These are phyloP conservation scores for Phytoseiulus persimilis DNA, from an alignment of 2,888 invertebrate genomes.

Conservation along the genomic window DNA sequence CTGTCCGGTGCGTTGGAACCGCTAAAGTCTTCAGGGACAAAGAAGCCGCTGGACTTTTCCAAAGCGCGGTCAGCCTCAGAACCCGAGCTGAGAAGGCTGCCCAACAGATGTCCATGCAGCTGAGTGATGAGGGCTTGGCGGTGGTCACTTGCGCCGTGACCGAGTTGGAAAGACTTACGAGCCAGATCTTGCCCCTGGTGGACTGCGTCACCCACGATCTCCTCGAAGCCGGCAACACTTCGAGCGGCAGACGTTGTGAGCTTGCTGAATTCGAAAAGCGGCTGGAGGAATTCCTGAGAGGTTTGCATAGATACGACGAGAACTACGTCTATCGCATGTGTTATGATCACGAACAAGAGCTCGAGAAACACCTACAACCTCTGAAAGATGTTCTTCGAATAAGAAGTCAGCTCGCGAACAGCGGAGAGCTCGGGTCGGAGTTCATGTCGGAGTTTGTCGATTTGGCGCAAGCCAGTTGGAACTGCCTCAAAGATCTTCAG, in stretches of 20 bases:
- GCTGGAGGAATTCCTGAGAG: background rate
- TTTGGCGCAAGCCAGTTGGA: conserved; percentile 14
- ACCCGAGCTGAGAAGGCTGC: background rate
- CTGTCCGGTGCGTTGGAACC: background rate
- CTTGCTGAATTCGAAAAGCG: background rate
- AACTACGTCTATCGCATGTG: background rate
- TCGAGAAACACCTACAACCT: conserved; percentile 9
- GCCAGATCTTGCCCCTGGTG: background rate
- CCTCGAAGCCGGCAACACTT: background rate
- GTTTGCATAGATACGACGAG: conserved; percentile 9
- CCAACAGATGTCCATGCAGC: background rate
- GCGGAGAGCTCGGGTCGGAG: background rate
- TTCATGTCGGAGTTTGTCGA: conserved; percentile 18
- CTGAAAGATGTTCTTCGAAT: background rate
- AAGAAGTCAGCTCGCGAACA: background rate
- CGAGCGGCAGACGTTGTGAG: background rate
- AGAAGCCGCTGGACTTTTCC: conserved; percentile 13
- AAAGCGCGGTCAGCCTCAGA: background rate
- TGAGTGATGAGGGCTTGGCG: conserved; percentile 7
- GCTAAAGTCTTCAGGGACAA: background rate
- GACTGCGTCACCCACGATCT: background rate
- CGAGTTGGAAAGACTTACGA: background rate
- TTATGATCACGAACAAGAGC: conserved; percentile 9
- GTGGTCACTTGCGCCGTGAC: conserved; percentile 21
- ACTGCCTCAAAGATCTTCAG: background rate